Evolutionary conservation across 2,113 vertebrate species (phyloP), one percentile per base, ranked within the genome.

Genomic region (Eidolon helvum): DNA sequence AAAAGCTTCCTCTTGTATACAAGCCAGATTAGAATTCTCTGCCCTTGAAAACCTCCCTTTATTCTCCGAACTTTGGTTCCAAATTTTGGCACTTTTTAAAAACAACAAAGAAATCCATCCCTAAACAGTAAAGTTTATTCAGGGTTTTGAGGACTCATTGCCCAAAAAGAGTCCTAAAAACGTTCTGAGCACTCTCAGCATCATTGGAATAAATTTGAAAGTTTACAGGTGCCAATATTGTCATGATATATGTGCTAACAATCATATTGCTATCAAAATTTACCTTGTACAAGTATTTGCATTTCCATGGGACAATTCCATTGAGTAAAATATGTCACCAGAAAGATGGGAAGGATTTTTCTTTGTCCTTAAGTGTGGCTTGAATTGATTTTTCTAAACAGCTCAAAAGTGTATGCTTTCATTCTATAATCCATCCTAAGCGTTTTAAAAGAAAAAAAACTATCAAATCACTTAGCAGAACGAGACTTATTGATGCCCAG

Each of bases 371-470:
- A 98, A 91, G 68, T 82, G 50, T 95, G 59, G 68, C 53, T 80
- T 80, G 63, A 96, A 98, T 95, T 97, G 93, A 97, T 97, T 96
- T 98, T 97, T 94, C 87, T 96, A 92, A 98, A 97, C 0, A 1
- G 18, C 77, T 97, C 74, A 87, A 10, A 94, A 97, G 80, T 90
- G 79, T 82, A 63, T 74, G 75, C 83, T 97, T 97, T 97, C 59
- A 82, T 97, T 97, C 88, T 88, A 88, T 92, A 97, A 98, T 96
- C 91, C 79, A 93, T 91, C 65, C 35, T 96, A 96, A 97, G 63
- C 93, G 85, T 94, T 97, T 90, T 96, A 93, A 98, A 98, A 98
- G 95, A 95, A 96, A 97, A 97, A 97, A 88, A 96, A 96, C 90
- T 90, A 96, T 97, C 90, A 96, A 96, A 97, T 96, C 57, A 83